phyloP scores from a whole-genome alignment of 2,797 vertebrate genomes.

The Halcyon smyrnensis region DNA sequence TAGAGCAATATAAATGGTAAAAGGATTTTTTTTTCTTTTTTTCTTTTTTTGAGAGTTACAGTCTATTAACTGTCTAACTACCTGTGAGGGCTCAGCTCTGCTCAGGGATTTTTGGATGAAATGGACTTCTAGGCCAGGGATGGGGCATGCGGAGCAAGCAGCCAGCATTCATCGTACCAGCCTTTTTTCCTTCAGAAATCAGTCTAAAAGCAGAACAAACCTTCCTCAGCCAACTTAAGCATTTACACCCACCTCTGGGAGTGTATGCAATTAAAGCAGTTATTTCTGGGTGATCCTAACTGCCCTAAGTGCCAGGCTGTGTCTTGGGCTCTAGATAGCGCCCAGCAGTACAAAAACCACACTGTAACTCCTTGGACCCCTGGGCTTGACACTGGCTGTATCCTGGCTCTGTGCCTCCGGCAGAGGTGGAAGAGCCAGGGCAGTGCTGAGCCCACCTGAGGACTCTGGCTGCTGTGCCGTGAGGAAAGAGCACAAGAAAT shows the following conservation, averaged over 20 bases:
- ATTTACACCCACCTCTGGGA: not conserved
- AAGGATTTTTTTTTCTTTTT: not conserved
- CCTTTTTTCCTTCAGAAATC: not conserved
- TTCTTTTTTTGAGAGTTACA: not conserved
- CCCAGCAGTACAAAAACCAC: not conserved
- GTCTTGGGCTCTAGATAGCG: not conserved
- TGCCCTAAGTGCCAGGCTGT: not conserved
- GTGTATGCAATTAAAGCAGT: not conserved
- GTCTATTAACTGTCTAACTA: not conserved
- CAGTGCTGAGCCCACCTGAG: rapidly evolving
- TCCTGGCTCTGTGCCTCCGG: not conserved
- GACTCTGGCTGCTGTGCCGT: rapidly evolving
- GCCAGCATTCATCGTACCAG: not conserved
- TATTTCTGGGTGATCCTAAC: not conserved
- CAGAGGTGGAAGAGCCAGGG: not conserved
- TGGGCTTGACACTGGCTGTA: not conserved
- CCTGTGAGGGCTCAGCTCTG: not conserved
- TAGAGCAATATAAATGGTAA: not conserved
- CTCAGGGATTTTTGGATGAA: not conserved
- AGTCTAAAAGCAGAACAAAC: not conserved
- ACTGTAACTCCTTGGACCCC: not conserved
- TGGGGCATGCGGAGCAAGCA: not conserved
- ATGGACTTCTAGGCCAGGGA: not conserved
- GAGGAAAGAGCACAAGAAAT: not conserved
- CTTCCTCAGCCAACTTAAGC: not conserved